Evolutionary conservation across 2,113 vertebrate genomes (phyloP).

Genomic region (Upupa epops): DNA sequence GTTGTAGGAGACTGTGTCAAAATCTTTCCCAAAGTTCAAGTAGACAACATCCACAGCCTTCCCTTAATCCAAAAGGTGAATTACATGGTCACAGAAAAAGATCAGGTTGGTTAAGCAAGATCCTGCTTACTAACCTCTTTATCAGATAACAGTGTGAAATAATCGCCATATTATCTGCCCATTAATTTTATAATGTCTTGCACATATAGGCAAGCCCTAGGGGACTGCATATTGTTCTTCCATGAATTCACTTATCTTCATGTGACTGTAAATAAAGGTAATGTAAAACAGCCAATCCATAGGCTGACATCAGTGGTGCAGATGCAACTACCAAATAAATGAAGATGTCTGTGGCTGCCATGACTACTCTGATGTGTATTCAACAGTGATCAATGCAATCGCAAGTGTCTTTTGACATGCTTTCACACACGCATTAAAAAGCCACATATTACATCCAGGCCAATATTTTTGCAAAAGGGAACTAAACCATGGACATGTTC

Average conservation of each 20-base stretch:
- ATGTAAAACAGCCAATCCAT: background rate
- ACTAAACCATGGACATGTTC: background rate
- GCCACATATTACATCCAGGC: fast-evolving
- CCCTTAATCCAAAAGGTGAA: no score
- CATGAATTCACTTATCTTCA: background rate
- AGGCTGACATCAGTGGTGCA: background rate
- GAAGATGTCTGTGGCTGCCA: background rate
- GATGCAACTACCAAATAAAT: background rate
- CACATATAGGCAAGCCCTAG: background rate
- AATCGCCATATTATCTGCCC: background rate
- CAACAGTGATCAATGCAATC: no score
- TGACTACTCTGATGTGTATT: background rate
- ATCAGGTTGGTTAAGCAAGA: no score
- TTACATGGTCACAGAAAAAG: no score
- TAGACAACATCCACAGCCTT: no score
- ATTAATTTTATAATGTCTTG: background rate
- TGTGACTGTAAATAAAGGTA: background rate
- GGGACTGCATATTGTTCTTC: background rate
- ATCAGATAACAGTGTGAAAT: background rate
- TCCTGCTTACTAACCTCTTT: background rate
- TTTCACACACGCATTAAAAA: background rate
- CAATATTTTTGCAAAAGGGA: background rate
- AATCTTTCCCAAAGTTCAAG: no score
- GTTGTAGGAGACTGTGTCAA: no score
- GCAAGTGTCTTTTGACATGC: background rate